Base-by-base conservation (phyloP, 2,113 vertebrate genomes). In the Gymnorhina tibicen region DNA sequence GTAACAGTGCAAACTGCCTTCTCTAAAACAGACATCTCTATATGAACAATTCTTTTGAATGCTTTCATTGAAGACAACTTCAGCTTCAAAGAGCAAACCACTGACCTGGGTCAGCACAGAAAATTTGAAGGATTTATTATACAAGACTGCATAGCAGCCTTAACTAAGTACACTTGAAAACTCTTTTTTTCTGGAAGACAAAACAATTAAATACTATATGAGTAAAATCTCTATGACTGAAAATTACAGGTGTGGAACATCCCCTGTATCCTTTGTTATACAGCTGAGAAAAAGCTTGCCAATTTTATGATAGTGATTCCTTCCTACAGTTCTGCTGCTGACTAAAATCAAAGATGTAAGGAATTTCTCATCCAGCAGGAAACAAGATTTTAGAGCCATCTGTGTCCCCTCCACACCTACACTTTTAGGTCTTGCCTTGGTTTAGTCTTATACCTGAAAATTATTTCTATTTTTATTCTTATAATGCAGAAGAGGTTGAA, bases 201-300 rank as follows among this genome's bases (percentile, higher is more conserved):
- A 87, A 91, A 84, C 60, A 87, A 86, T 80, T 74, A 80, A 80
- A 84, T 62, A 32, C 52, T 69, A 28, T 22, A 73, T 13, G 26
- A 92, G 49, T 68, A 69, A 85, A 91, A 79, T 52, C 49, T 77
- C 46, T 50, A 3, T 50, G 46, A 69, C 49, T 69, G 69, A 90
- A 80, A 89, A 92, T 89, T 96, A 72, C 89, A 95, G 93, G 86
- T 92, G 93, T 91, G 80, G 68, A 92, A 89, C 89, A 93, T 81
- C 75, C 76, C 56, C 81, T 72, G 22, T 74, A 24, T 68, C 64
- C 35, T 93, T 78, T 87, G 16, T 70, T 47, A 41, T 46, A 62
- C 13, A 93, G 32, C 55, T 42, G 75, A 96, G 50, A 85, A 79
- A 83, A 92, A 50, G 16, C n/a, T 91, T 82, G 44, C 55, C 79